Evolutionary conservation across 2,113 vertebrate genomes (phyloP).

Genomic region (Sinocyclocheilus anshuiensis): DNA sequence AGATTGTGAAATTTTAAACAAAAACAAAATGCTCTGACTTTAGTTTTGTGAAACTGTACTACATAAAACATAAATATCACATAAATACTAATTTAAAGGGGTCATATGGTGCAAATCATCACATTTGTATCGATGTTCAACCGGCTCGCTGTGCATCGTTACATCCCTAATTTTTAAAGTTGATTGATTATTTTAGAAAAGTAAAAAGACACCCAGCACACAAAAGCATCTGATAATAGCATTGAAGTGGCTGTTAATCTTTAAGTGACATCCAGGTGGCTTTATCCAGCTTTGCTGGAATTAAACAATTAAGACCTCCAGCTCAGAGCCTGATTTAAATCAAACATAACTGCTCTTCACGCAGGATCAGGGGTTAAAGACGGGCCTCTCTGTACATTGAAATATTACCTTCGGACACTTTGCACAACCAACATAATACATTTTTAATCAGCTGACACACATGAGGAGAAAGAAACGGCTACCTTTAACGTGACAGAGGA

Average conservation of each 20-base stretch:
- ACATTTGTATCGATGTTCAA: too few species aligned
- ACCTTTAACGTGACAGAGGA: slow-evolving; percentile 30
- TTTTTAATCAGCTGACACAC: slow-evolving; percentile 49
- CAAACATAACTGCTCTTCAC: neutral
- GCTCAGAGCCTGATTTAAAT: neutral
- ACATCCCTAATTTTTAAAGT: too few species aligned
- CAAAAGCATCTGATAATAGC: neutral
- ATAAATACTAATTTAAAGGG: too few species aligned
- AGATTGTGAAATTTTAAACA: too few species aligned
- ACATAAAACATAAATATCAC: too few species aligned
- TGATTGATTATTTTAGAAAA: too few species aligned
- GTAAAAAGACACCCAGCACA: neutral
- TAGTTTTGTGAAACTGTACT: too few species aligned
- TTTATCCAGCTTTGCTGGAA: slow-evolving; percentile 27
- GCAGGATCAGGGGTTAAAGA: neutral
- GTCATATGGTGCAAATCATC: too few species aligned
- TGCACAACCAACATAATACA: slow-evolving; percentile 29
- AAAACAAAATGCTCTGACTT: too few species aligned
- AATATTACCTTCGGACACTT: slow-evolving; percentile 12
- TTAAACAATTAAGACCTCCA: slow-evolving; percentile 20
- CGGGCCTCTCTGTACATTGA: neutral
- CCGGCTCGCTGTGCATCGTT: too few species aligned
- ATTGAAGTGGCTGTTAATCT: neutral
- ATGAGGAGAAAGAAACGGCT: slow-evolving; percentile 36
- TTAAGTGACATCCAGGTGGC: slow-evolving; percentile 5